Percentiles rank a stretch among this genome's conserved stretches.
Evolutionary conservation across 2,888 invertebrate species (phyloP).

Genomic region (Halictus quadricinctus): DNA sequence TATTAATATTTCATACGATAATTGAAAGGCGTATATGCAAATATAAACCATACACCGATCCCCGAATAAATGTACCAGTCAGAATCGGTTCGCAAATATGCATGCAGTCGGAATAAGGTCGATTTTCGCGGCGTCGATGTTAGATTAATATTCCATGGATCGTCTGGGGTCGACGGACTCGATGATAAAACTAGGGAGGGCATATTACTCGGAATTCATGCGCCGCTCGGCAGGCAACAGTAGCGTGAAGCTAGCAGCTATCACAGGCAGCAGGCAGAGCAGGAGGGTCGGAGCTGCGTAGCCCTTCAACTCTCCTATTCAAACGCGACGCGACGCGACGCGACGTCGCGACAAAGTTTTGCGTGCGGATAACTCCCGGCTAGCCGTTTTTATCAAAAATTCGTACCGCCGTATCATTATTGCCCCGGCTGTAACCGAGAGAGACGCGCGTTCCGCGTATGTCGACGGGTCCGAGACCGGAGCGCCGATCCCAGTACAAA

Average conservation of each 20-base stretch:
- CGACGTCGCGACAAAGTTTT: constrained; percentile 11
- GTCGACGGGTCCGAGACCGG: neutral
- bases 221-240: constrained; percentile 14
- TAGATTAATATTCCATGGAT: constrained; percentile 66
- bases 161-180: constrained; percentile 57
- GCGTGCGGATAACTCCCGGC: neutral
- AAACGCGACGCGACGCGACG: constrained; percentile 3
- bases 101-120: constrained; percentile 48
- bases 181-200: constrained; percentile 45
- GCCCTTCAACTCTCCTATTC: constrained; percentile 8
- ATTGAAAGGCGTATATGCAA: neutral
- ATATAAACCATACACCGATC: neutral
- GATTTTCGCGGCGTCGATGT: constrained; percentile 63
- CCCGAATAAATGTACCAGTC: neutral
- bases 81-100: constrained; percentile 6
- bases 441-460: neutral
- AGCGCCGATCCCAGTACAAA: neutral
- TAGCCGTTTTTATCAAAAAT: constrained; percentile 4
- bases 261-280: neutral
- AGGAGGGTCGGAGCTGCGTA: constrained; percentile 22
- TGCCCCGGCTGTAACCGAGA: neutral
- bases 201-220: constrained; percentile 45
- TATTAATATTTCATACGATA: neutral
- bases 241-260: neutral
- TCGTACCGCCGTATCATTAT: neutral